These are phyloP conservation scores for Threskiornis aethiopicus DNA, from an alignment of 2,797 vertebrate species.

Conservation along the genomic window DNA sequence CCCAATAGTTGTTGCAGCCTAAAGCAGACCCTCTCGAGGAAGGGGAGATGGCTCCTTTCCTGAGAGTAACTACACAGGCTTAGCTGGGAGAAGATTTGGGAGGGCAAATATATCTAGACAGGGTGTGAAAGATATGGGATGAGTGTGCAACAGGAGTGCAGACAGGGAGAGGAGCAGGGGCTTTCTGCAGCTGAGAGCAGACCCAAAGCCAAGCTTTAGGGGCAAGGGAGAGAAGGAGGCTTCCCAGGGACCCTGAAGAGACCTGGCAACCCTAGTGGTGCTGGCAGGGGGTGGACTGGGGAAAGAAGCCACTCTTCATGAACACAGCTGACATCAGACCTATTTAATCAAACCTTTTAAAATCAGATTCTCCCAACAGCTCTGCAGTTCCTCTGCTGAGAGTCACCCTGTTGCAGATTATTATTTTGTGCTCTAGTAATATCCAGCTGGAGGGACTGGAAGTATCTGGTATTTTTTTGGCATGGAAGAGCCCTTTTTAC, in stretches of 20 bases:
- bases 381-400: neutral
- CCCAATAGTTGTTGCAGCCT: neutral
- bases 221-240: neutral
- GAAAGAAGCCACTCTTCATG: neutral
- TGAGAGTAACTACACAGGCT: neutral
- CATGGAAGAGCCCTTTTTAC: neutral
- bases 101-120: neutral
- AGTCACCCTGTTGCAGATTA: neutral
- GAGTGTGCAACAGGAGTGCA: neutral
- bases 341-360: neutral
- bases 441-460: neutral
- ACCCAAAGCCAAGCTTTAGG: neutral
- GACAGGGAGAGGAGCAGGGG: neutral
- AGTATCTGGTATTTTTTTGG: neutral
- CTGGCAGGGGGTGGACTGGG: neutral
- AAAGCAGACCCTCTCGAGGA: neutral
- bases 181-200: neutral
- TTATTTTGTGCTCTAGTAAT: neutral
- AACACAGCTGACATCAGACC: neutral
- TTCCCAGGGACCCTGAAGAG: neutral
- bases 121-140: neutral
- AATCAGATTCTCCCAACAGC: neutral
- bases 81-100: neutral
- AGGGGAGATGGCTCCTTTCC: neutral
- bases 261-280: neutral